Percentiles rank a stretch among this genome's conserved stretches.
Conservation (phyloP, 1,140 invertebrate species). For the Calliphora vicina region DNA sequence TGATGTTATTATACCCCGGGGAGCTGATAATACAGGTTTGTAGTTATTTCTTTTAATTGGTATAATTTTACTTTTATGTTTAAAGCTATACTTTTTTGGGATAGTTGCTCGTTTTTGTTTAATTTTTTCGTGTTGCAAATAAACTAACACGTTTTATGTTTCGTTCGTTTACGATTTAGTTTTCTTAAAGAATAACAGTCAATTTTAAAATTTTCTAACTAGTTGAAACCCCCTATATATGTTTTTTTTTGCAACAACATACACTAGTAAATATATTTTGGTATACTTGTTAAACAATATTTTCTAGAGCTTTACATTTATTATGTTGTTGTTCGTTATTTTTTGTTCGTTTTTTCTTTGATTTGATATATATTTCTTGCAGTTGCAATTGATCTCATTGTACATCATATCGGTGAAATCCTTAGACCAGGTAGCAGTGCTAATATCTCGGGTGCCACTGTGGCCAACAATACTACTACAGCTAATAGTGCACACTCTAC, state of each 20-base stretch:
- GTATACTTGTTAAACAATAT: not conserved
- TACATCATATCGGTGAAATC: slow-evolving; percentile 97
- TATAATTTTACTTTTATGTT: slow-evolving; percentile 16
- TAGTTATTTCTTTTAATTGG: slow-evolving; percentile 34
- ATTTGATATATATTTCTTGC: slow-evolving; percentile 69
- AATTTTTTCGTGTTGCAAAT: slow-evolving; percentile 1
- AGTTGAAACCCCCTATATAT: not conserved
- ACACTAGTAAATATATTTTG: slow-evolving; percentile 15
- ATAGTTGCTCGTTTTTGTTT: slow-evolving; percentile 34
- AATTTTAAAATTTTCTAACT: not conserved
- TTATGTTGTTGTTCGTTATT: slow-evolving; percentile 49
- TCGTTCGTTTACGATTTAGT: slow-evolving; percentile 15
- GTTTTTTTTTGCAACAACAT: not conserved
- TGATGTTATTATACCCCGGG: slow-evolving; percentile 97
- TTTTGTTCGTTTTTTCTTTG: slow-evolving; percentile 60
- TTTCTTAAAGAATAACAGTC: not conserved
- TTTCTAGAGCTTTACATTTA: slow-evolving; percentile 36
- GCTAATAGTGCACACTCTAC: slow-evolving; percentile 47
- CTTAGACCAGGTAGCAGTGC: slow-evolving; percentile 68
- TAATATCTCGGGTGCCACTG: slow-evolving; percentile 46
- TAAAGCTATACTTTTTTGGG: not conserved
- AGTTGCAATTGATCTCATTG: slow-evolving; percentile 99
- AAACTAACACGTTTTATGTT: slow-evolving; percentile 7
- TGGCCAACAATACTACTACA: slow-evolving; percentile 56
- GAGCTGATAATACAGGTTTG: slow-evolving; percentile 94